Percentiles rank a stretch among this genome's conserved stretches.
These are phyloP conservation scores for Zaprionus lineosus DNA, from an alignment of 2,888 invertebrate genomes.

Conservation along the genomic window DNA sequence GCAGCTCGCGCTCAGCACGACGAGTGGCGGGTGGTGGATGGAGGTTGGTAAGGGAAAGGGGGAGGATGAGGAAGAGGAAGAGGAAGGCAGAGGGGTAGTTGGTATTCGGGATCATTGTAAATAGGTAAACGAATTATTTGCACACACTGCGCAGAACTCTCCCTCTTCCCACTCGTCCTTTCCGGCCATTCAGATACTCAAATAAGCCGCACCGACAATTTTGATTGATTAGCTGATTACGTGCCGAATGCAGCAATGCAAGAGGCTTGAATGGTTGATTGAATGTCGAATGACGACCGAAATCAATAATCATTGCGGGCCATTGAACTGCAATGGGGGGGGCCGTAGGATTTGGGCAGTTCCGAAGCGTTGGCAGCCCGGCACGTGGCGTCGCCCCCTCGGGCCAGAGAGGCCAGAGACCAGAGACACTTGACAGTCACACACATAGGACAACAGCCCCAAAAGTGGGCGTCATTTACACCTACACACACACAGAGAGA, in stretches of 20 bases:
- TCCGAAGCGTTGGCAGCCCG: too few species aligned
- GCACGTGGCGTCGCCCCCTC: not conserved
- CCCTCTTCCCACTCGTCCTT: too few species aligned
- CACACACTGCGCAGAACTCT: too few species aligned
- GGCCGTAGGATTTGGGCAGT: constrained; percentile 8
- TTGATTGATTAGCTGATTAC: constrained; percentile 5
- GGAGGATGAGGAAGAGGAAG: too few species aligned
- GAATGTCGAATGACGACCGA: constrained; percentile 24
- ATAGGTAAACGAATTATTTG: too few species aligned
- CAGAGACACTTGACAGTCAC: constrained; percentile 14
- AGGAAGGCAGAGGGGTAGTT: too few species aligned
- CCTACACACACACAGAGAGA: too few species aligned
- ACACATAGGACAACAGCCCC: constrained; percentile 42
- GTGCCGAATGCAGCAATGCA: not conserved
- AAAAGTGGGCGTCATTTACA: constrained; percentile 61
- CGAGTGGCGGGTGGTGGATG: too few species aligned
- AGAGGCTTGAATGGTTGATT: constrained; percentile 20
- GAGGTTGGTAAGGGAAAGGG: too few species aligned
- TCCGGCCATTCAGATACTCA: too few species aligned
- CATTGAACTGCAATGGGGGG: constrained; percentile 1
- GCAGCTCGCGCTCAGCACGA: too few species aligned
- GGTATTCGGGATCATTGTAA: too few species aligned
- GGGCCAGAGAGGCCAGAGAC: not conserved
- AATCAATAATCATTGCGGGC: constrained; percentile 14
- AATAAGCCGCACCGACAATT: not conserved